Percentiles rank a stretch among this genome's conserved stretches.
Evolutionary conservation across 2,113 vertebrate genomes (phyloP).

Genomic region (Ivindomyrus marchei): DNA sequence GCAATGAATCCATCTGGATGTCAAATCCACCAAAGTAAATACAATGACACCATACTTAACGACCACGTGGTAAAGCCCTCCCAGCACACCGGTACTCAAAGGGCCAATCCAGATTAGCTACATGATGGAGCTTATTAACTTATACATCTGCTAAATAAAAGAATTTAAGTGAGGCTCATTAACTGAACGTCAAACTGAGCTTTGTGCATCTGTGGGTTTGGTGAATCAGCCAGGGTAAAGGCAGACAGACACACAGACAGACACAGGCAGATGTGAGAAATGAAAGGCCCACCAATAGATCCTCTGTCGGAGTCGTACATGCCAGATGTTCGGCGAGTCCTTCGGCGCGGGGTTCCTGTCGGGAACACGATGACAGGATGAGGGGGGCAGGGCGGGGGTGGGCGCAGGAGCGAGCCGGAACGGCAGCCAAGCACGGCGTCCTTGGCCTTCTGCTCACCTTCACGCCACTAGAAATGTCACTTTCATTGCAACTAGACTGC

Average conservation of each 20-base stretch:
- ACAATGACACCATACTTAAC: background rate
- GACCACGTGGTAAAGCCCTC: background rate
- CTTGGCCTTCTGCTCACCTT: background rate
- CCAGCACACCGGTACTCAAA: background rate
- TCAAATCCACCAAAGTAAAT: background rate
- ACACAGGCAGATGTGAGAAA: background rate
- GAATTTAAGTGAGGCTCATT: background rate
- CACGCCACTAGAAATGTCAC: background rate
- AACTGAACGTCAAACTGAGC: background rate
- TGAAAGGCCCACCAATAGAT: conserved; percentile 52
- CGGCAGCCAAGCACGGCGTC: background rate
- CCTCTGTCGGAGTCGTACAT: conserved; percentile 71
- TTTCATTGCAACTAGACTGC: background rate
- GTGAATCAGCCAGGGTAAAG: background rate
- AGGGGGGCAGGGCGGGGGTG: background rate
- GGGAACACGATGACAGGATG: background rate
- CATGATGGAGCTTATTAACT: background rate
- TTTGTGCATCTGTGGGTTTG: background rate
- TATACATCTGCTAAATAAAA: background rate
- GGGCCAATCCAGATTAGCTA: background rate
- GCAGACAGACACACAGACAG: background rate
- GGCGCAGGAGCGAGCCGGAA: background rate
- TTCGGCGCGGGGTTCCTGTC: conserved; percentile 61
- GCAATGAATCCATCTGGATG: background rate
- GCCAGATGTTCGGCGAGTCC: conserved; percentile 65